Conservation (phyloP, 2,888 invertebrate species). For the Phasia obesa region DNA sequence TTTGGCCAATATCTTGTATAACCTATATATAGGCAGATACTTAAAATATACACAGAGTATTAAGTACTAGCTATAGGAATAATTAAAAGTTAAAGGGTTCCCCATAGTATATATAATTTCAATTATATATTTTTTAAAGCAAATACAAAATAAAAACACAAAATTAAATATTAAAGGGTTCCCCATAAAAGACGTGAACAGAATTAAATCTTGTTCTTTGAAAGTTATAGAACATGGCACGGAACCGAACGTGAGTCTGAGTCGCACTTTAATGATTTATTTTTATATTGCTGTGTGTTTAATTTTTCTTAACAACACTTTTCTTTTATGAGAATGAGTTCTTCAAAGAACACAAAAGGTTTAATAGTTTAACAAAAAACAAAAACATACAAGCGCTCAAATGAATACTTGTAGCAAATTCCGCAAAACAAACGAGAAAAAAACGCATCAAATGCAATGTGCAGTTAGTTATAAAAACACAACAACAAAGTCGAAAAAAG, state of each 20-base stretch:
- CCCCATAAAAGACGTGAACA: too few relatives aligned
- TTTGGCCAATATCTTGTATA: too few relatives aligned
- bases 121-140: too few relatives aligned
- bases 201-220: too few relatives aligned
- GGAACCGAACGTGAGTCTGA: too few relatives aligned
- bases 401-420: background rate
- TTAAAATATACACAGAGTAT: too few relatives aligned
- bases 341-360: conserved; percentile 46
- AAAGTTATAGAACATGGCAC: too few relatives aligned
- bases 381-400: background rate
- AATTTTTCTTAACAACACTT: conserved; percentile 37
- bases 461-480: conserved; percentile 46
- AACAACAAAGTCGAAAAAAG: conserved; percentile 18
- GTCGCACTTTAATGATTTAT: too few relatives aligned
- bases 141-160: background rate
- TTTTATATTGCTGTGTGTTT: background rate
- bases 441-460: conserved; percentile 55
- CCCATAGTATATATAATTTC: too few relatives aligned
- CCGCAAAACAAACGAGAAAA: conserved; percentile 38
- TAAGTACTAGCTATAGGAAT: too few relatives aligned
- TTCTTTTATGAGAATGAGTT: conserved; percentile 51
- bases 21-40: too few relatives aligned
- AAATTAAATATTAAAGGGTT: background rate
- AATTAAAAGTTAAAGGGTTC: too few relatives aligned
- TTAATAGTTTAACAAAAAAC: conserved; percentile 4